A percentile compares a stretch with the other conserved stretches of the same genome.
Conservation (phyloP, 1,140 invertebrate species). For the Apis florea region DNA sequence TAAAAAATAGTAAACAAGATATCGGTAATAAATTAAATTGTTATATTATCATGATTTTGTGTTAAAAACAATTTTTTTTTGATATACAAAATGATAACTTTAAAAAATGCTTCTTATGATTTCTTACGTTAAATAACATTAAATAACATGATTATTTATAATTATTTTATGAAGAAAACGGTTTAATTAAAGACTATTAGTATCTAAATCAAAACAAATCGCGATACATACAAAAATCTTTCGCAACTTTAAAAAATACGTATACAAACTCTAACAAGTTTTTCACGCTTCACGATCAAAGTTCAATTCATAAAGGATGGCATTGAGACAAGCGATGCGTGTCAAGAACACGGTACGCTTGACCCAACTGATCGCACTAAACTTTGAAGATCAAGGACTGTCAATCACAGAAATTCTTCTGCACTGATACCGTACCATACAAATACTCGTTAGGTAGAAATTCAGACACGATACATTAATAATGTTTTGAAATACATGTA, state of each 20-base stretch:
- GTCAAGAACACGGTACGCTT: slow-evolving; percentile 12
- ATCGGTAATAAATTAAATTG: not conserved
- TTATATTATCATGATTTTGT: not conserved
- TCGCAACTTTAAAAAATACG: not conserved
- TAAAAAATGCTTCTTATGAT: not conserved
- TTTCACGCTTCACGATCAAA: slow-evolving; percentile 54
- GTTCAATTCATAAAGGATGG: slow-evolving; percentile 25
- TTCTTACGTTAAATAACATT: not conserved
- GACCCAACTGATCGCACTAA: not conserved
- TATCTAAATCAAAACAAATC: not conserved
- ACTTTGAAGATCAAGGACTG: slow-evolving; percentile 43
- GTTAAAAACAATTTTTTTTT: not conserved
- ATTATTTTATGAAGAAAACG: not conserved
- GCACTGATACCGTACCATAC: not conserved
- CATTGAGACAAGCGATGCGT: slow-evolving; percentile 27
- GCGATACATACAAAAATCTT: not conserved
- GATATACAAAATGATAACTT: not conserved
- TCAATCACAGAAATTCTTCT: slow-evolving; percentile 26
- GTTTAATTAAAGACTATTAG: not conserved
- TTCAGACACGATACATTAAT: slow-evolving; percentile 15
- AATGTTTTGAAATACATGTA: not conserved
- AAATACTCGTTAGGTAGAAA: slow-evolving; percentile 16
- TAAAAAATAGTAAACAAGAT: not conserved
- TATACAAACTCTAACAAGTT: slow-evolving; percentile 9
- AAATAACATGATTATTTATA: not conserved